A percentile compares a stretch with the other conserved stretches of the same genome.
These are phyloP conservation scores for Drosophila leontia DNA, from an alignment of 1,140 invertebrate genomes.

Conservation along the genomic window DNA sequence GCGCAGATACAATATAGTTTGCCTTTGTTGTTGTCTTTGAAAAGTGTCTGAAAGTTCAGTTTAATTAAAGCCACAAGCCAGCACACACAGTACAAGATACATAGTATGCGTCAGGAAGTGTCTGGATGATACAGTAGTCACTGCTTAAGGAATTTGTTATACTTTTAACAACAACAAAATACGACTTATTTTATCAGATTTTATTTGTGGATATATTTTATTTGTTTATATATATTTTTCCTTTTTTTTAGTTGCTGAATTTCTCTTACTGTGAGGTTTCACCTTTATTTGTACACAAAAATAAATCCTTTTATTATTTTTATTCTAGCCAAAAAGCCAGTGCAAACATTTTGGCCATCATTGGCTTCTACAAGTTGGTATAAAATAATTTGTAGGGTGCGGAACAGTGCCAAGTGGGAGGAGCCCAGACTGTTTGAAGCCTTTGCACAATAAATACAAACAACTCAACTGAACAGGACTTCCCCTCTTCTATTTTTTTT, in stretches of 20 bases:
- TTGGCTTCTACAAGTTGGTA: slow-evolving; percentile 24
- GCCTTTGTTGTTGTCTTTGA: slow-evolving; percentile 40
- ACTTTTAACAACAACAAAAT: too few relatives aligned
- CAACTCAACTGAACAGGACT: slow-evolving; percentile 28
- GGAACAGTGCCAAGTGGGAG: background rate
- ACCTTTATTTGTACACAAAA: background rate
- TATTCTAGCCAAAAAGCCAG: slow-evolving; percentile 39
- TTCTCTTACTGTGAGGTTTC: background rate
- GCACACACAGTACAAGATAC: slow-evolving; percentile 10
- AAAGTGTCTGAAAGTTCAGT: slow-evolving; percentile 54
- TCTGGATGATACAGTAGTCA: slow-evolving; percentile 12
- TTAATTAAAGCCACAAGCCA: slow-evolving; percentile 76
- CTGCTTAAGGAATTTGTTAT: background rate
- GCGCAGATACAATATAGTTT: slow-evolving; percentile 1
- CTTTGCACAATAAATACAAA: slow-evolving; percentile 43
- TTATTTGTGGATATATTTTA: too few relatives aligned
- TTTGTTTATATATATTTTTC: background rate
- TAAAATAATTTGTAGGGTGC: background rate
- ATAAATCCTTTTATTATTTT: slow-evolving; percentile 29
- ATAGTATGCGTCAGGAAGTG: background rate
- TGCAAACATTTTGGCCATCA: slow-evolving; percentile 18
- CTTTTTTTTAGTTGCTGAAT: background rate
- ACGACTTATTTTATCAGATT: too few relatives aligned
- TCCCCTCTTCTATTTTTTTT: background rate
- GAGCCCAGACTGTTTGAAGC: slow-evolving; percentile 28